These are phyloP conservation scores for Casuarius casuarius DNA, from an alignment of 2,113 vertebrate genomes.

Conservation along the genomic window DNA sequence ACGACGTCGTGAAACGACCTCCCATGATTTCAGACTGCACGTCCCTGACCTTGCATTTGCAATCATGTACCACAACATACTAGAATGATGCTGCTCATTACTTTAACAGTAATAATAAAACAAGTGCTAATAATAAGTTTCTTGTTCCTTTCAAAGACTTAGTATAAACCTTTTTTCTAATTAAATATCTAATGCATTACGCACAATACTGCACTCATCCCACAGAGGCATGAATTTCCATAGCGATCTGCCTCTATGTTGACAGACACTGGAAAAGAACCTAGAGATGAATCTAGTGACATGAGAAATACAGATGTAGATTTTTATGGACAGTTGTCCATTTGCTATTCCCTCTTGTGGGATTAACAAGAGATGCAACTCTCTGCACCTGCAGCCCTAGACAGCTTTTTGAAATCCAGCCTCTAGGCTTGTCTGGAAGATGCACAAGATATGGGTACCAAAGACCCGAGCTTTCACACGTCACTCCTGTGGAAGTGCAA, in stretches of 20 bases:
- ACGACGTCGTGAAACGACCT: rapidly evolving
- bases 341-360: background rate
- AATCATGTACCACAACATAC: background rate
- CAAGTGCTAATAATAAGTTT: slow-evolving; percentile 4
- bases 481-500: rapidly evolving
- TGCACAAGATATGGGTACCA: background rate
- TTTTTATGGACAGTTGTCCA: background rate
- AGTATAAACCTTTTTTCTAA: background rate
- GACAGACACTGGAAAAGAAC: background rate
- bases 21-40: rapidly evolving
- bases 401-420: background rate
- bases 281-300: no score
- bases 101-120: slow-evolving; percentile 22
- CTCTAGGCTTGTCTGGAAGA: background rate
- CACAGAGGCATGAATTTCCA: background rate
- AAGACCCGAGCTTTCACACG: background rate
- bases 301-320: rapidly evolving
- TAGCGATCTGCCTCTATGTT: background rate
- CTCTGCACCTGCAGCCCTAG: background rate
- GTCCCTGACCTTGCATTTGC: background rate
- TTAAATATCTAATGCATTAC: background rate
- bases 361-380: background rate
- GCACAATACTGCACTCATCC: background rate
- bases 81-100: background rate
- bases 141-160: background rate